A percentile compares a stretch with the other conserved stretches of the same genome.
Evolutionary conservation across 2,797 vertebrate genomes (phyloP).

Genomic region (Parambassis ranga): DNA sequence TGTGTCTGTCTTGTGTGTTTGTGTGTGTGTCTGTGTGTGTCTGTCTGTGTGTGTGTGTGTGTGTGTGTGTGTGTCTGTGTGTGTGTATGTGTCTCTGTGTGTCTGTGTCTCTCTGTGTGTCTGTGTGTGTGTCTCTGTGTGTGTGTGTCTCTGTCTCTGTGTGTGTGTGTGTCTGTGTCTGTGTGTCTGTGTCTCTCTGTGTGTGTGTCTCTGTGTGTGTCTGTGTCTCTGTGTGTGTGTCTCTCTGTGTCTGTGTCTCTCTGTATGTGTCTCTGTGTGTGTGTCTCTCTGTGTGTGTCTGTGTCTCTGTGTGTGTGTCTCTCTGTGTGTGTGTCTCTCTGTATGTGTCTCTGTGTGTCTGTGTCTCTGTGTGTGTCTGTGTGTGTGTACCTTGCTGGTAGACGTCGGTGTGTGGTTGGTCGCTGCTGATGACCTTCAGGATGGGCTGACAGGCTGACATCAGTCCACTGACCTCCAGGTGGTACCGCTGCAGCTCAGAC

Average conservation of each 20-base stretch:
- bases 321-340: conserved; percentile 65
- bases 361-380: not conserved
- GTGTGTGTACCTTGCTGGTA: conserved; percentile 83
- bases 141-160: not conserved
- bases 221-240: conserved; percentile 71
- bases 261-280: not conserved
- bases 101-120: conserved; percentile 86
- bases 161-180: conserved; percentile 46
- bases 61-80: not conserved
- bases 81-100: no score
- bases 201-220: not conserved
- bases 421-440: conserved; percentile 80
- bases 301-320: not conserved
- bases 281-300: not conserved
- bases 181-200: conserved; percentile 76
- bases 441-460: conserved; percentile 76
- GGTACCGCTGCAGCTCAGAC: conserved; percentile 74
- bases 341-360: conserved; percentile 71
- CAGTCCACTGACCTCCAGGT: conserved; percentile 77
- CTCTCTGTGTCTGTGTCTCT: conserved; percentile 71
- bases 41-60: conserved; percentile 81
- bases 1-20: not conserved
- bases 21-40: not conserved
- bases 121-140: conserved; percentile 62
- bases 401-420: conserved; percentile 87